phyloP scores from a whole-genome alignment of 2,113 vertebrate genomes.

The Sebastes fasciatus region DNA sequence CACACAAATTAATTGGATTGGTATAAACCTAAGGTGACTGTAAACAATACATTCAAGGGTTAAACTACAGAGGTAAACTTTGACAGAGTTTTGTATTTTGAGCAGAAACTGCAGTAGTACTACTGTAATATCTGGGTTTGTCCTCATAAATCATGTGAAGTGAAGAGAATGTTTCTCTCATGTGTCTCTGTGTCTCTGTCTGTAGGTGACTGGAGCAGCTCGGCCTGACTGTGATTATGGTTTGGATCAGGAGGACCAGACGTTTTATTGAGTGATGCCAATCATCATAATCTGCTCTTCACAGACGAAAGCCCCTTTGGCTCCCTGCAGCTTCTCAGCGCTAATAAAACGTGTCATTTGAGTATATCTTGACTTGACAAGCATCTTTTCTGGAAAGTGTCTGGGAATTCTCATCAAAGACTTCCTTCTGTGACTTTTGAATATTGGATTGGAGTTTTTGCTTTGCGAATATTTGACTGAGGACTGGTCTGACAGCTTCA shows the following conservation, averaged over 20 bases:
- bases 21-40: too few species aligned
- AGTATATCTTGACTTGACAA: not conserved
- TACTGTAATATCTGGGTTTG: not conserved
- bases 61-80: too few species aligned
- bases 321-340: not conserved
- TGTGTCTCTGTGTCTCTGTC: not conserved
- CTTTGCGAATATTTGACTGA: not conserved
- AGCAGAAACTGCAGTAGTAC: not conserved
- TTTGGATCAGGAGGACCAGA: not conserved
- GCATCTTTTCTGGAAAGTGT: not conserved
- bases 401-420: slow-evolving; percentile 1
- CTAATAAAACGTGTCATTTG: not conserved
- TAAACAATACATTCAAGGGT: too few species aligned
- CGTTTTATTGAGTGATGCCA: not conserved
- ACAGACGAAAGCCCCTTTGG: not conserved
- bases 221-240: not conserved
- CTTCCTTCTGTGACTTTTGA: not conserved
- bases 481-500: not conserved
- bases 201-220: slow-evolving; percentile 12
- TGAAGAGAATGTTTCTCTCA: not conserved
- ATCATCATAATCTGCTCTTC: not conserved
- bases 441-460: not conserved
- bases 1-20: not conserved
- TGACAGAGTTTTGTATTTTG: not conserved
- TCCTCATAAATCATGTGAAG: not conserved